These are phyloP conservation scores for Allenopithecus nigroviridis DNA, from an alignment of 2,797 vertebrate species.

Conservation along the genomic window DNA sequence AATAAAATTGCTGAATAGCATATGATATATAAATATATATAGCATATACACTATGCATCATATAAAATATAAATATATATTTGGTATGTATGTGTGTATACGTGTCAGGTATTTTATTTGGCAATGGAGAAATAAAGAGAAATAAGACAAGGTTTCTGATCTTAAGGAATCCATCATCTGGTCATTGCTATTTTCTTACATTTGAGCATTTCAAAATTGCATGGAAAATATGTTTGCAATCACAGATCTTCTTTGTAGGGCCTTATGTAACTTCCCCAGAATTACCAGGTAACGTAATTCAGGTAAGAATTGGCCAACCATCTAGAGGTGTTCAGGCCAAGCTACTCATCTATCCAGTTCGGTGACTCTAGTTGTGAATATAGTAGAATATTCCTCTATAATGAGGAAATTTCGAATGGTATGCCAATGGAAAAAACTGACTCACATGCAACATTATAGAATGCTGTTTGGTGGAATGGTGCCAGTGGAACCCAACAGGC, in stretches of 20 bases:
- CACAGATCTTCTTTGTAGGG: neutral
- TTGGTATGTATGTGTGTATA: neutral
- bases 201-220: neutral
- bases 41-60: neutral
- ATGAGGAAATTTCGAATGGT: neutral
- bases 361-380: neutral
- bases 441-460: neutral
- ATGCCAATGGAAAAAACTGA: conserved; percentile 59
- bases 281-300: conserved; percentile 2
- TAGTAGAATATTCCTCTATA: neutral
- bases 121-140: neutral
- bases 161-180: neutral
- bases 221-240: neutral
- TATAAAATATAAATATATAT: neutral
- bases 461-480: neutral
- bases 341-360: neutral
- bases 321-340: neutral
- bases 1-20: neutral
- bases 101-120: neutral
- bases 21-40: neutral
- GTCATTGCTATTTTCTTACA: neutral
- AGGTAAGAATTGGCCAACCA: neutral
- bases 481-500: neutral
- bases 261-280: conserved; percentile 27
- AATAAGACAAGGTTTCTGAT: neutral